These are phyloP conservation scores for Volucella bombylans DNA, from an alignment of 2,888 invertebrate genomes.

Conservation along the genomic window DNA sequence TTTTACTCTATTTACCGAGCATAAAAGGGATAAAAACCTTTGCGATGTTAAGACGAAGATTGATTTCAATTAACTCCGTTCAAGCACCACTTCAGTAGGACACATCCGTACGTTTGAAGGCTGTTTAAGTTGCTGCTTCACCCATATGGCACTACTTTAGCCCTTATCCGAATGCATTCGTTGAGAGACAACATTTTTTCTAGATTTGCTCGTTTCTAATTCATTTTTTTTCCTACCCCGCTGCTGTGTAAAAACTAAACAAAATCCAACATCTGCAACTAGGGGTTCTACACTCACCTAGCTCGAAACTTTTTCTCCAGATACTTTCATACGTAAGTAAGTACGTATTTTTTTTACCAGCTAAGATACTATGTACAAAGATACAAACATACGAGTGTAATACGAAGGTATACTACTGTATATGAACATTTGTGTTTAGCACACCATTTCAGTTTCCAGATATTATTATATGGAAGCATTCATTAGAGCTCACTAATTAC, in stretches of 20 bases:
- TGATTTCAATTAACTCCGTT: too few relatives aligned
- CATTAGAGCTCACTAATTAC: conserved; percentile 94
- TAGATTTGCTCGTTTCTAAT: neutral
- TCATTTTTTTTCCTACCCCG: conserved; percentile 21
- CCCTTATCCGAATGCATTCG: too few relatives aligned
- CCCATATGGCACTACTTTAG: too few relatives aligned
- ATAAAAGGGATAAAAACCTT: too few relatives aligned
- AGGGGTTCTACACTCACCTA: conserved; percentile 53
- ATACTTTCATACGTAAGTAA: conserved; percentile 6
- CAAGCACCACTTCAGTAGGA: too few relatives aligned
- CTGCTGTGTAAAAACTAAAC: conserved; percentile 57
- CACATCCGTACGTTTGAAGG: too few relatives aligned
- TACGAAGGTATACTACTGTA: conserved; percentile 17
- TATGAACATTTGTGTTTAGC: conserved; percentile 84
- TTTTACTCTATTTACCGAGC: too few relatives aligned
- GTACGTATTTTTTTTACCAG: too few relatives aligned
- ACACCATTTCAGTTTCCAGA: conserved; percentile 82
- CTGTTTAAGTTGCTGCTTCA: too few relatives aligned
- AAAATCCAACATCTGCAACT: conserved; percentile 71
- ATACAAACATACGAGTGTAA: neutral
- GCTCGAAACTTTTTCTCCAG: conserved; percentile 22
- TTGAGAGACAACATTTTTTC: too few relatives aligned
- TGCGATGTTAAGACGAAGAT: too few relatives aligned
- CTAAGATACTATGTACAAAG: neutral
- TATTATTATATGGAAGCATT: conserved; percentile 84